These are phyloP conservation scores for Tortrix viridana DNA, from an alignment of 2,888 invertebrate species.

Conservation along the genomic window DNA sequence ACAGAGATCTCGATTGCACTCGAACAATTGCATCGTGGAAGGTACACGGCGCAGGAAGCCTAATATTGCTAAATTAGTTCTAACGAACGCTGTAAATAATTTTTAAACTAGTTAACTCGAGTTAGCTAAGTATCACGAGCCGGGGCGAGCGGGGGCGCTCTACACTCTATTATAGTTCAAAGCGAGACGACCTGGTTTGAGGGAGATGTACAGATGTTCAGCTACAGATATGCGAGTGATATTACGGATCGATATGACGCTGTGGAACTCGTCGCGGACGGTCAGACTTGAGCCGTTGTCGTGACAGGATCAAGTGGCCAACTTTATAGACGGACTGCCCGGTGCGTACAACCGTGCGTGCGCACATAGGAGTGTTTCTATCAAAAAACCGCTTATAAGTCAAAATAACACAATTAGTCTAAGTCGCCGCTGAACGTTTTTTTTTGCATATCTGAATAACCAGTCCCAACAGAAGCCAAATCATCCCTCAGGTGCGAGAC, in stretches of 20 bases:
- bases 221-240: slow-evolving; percentile 50
- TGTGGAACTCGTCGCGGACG: slow-evolving; percentile 9
- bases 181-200: slow-evolving; percentile 14
- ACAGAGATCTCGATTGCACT: slow-evolving; percentile 36
- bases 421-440: no score
- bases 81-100: slow-evolving; percentile 26
- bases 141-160: slow-evolving; percentile 1
- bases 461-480: no score
- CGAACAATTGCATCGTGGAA: slow-evolving; percentile 15
- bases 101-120: slow-evolving; percentile 16
- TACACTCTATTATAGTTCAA: not conserved
- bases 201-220: no score
- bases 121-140: not conserved
- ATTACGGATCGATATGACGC: slow-evolving; percentile 47
- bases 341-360: no score
- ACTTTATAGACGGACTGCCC: no score
- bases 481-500: no score
- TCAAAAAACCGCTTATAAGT: no score
- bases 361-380: no score
- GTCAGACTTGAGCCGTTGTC: not conserved
- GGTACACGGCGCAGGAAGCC: slow-evolving; percentile 26
- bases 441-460: no score
- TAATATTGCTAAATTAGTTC: slow-evolving; percentile 31
- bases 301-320: no score
- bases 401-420: no score